These are phyloP conservation scores for Parochlus steinenii DNA, from an alignment of 2,888 invertebrate genomes.

Conservation along the genomic window DNA sequence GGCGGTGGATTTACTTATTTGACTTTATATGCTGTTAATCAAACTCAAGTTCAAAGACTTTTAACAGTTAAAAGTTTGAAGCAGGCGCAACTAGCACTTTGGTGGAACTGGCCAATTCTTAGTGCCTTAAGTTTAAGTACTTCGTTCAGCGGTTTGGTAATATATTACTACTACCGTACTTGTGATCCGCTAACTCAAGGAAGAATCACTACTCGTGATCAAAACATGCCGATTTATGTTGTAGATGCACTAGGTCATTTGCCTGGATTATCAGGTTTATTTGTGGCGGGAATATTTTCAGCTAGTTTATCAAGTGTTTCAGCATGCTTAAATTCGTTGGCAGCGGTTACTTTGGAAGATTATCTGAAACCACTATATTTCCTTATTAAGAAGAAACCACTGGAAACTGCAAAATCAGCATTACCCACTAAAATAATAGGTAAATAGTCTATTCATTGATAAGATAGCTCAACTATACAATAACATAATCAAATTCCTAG, in stretches of 20 bases:
- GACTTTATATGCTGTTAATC: constrained; percentile 74
- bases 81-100: constrained; percentile 53
- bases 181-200: constrained; percentile 61
- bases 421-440: too few relatives aligned
- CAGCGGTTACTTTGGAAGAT: constrained; percentile 81
- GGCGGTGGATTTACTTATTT: constrained; percentile 71
- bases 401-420: constrained; percentile 30
- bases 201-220: constrained; percentile 49
- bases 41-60: constrained; percentile 64
- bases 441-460: too few relatives aligned
- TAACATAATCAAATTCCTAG: constrained; percentile 55
- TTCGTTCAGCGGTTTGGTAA: constrained; percentile 60
- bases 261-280: constrained; percentile 74
- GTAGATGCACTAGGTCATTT: constrained; percentile 43
- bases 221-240: constrained; percentile 65
- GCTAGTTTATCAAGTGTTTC: constrained; percentile 85
- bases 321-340: constrained; percentile 75
- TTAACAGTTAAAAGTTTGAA: constrained; percentile 52
- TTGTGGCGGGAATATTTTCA: constrained; percentile 82
- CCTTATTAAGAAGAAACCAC: constrained; percentile 22
- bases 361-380: constrained; percentile 44
- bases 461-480: too few relatives aligned
- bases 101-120: constrained; percentile 69
- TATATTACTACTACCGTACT: constrained; percentile 63
- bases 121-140: constrained; percentile 55